Percentiles rank a stretch among this genome's conserved stretches.
Evolutionary conservation across 1,140 invertebrate species (phyloP).

Genomic region (Drosophila auraria): DNA sequence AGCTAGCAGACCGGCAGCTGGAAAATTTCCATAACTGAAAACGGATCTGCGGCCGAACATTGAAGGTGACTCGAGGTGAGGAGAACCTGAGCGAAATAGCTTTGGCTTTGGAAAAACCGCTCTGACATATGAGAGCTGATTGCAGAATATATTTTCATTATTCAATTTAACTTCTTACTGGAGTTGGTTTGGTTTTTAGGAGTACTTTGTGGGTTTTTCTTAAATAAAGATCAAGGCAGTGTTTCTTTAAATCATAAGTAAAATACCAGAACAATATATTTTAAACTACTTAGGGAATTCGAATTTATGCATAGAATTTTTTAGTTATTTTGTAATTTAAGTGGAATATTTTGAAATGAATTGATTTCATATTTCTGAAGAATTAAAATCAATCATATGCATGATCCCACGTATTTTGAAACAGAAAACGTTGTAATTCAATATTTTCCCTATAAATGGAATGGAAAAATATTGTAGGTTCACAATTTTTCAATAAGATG

Average conservation of each 20-base stretch:
- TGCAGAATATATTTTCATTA: slow-evolving; percentile 1
- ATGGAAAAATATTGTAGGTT: not conserved
- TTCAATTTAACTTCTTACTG: not conserved
- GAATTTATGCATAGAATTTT: too few relatives aligned
- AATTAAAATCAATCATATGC: too few relatives aligned
- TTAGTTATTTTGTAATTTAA: too few relatives aligned
- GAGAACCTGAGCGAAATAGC: not conserved
- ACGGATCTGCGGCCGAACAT: slow-evolving; percentile 22
- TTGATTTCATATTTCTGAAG: too few relatives aligned
- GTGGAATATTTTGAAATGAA: too few relatives aligned
- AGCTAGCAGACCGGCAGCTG: slow-evolving; percentile 14
- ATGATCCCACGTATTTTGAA: too few relatives aligned
- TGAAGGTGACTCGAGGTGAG: slow-evolving; percentile 29
- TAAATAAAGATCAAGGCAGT: too few relatives aligned
- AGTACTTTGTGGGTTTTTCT: too few relatives aligned
- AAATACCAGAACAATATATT: not conserved
- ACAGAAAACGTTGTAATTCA: too few relatives aligned
- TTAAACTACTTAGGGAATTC: too few relatives aligned
- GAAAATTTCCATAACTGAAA: slow-evolving; percentile 48
- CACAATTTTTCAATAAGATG: not conserved
- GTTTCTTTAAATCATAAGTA: too few relatives aligned
- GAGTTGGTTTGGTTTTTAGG: not conserved
- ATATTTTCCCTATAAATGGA: too few relatives aligned
- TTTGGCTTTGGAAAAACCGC: not conserved
- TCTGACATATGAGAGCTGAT: not conserved